Base-by-base conservation (phyloP, 2,888 invertebrate species). In the Lomographa bimaculata region DNA sequence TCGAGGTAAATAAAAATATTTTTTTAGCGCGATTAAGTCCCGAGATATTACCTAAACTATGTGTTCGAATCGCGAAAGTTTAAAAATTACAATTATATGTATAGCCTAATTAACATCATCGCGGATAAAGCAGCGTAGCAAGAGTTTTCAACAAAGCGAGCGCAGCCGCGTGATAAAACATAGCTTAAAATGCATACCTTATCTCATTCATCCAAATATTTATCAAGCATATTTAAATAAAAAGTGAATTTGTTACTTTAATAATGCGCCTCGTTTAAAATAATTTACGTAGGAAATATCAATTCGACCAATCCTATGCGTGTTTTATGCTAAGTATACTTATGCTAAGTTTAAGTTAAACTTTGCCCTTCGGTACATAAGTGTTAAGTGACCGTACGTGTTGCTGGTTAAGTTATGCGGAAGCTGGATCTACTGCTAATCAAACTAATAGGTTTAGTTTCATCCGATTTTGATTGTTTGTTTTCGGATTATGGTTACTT, bases 401-500 rank as follows among this genome's bases (percentile, higher is more conserved):
- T 11, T 73, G 77, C 74, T 71, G 65, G 62, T 57, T 47, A 46
- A 71, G 68, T 58, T 65, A 75, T 75, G 72, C 80, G 83, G 83
- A 83, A 79, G 77, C 51, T 34, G n/a, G 33, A 21, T 75, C 71
- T 71, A 71, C 56, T 72, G 75, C 68, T 84, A 83, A 82, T 78
- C 68, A 66, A 53, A 64, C 71, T 79, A 73, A 65, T 4, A 14
- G 14, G 4, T 50, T 59, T 57, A 49, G 47, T 53, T 40, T 20
- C 9, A 20, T 49, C 45, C 9, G 28, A 33, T 26, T 33, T 41
- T 45, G 19, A 40, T 45, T 46, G 35, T 27, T 32, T 37, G 9
- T 20, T 36, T 25, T 23, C n/a, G 10, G 18, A 7, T 32, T 32
- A 32, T 18, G 21, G 1, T 18, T n/a, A n/a, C n/a, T n/a, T n/a